A percentile compares a stretch with the other conserved stretches of the same genome.
These are phyloP conservation scores for Carapus acus DNA, from an alignment of 2,797 vertebrate genomes.

Conservation along the genomic window DNA sequence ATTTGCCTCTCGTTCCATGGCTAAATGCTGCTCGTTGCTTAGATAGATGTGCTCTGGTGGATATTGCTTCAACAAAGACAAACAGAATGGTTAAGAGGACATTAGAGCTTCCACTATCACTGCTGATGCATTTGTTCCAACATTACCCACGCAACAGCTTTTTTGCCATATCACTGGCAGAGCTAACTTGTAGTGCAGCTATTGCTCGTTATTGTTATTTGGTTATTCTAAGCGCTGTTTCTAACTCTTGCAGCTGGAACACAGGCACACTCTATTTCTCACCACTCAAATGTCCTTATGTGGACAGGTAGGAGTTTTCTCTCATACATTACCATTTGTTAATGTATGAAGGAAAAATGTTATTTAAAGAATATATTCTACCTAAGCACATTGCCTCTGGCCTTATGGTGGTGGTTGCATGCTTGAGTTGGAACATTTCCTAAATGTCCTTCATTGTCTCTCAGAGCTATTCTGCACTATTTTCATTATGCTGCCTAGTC, in stretches of 20 bases:
- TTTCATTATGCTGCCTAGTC: not conserved
- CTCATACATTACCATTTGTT: no score
- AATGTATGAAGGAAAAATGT: no score
- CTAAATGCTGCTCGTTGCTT: slow-evolving; percentile 72
- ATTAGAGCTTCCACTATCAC: not conserved
- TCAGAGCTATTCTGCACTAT: not conserved
- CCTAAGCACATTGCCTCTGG: not conserved
- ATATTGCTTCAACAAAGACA: slow-evolving; percentile 68
- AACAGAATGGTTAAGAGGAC: not conserved
- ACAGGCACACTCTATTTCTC: no score
- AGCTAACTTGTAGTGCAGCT: not conserved
- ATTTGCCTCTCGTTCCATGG: slow-evolving; percentile 71
- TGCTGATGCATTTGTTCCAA: not conserved
- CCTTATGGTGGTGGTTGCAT: not conserved
- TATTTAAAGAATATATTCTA: no score
- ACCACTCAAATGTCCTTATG: no score
- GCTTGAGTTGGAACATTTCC: slow-evolving; percentile 20
- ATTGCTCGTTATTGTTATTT: no score
- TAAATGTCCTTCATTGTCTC: slow-evolving; percentile 19
- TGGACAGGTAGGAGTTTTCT: no score
- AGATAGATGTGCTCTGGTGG: slow-evolving; percentile 79
- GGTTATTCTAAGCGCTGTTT: no score
- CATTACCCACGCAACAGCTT: not conserved
- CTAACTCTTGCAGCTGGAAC: not conserved
- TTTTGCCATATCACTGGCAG: not conserved